Base-by-base conservation (phyloP, 2,113 vertebrate species). In the Euleptes europaea region DNA sequence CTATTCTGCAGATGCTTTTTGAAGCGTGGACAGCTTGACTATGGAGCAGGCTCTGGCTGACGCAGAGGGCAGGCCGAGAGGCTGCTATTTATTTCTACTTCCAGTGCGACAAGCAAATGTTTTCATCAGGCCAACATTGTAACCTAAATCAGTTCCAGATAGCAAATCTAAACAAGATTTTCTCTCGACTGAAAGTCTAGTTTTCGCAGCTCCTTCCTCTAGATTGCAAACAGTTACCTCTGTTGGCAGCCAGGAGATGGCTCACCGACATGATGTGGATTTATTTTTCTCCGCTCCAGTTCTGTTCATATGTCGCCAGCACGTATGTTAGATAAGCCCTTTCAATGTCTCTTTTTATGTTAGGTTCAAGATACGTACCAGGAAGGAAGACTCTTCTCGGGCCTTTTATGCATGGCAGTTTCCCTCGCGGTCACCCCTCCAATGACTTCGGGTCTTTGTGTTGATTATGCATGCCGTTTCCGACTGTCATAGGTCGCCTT, bases 321-420 rank as follows among this genome's bases (percentile, higher is more conserved):
- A 92, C 91, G 93, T 87, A 89, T 28, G 88, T 92, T 82, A 89
- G 90, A 91, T 86, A 92, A 92, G 90, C 86, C 82, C 84, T 89
- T 77, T 44, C 23, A 1, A 38, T 70, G 69, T 70, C 19, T 21
- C 15, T 76, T 93, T 92, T 91, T 84, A 89, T 91, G 86, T 87
- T 83, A 47, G 66, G 47, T 63, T 19, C 69, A 89, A 19, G 1
- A 38, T 17, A 84, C 80, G 51, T 49, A 80, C 78, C 92, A 84
- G 88, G 89, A 91, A 90, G 86, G 90, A 93, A 90, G 87, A 76
- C 88, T 93, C 87, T 90, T 81, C 71, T 88, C 90, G 80, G 88
- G 84, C 91, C 93, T 91, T 90, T 93, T 84, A 0, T 54, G n/a
- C n/a, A n/a, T n/a, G n/a, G n/a, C n/a, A n/a, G n/a, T n/a, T n/a